Conservation (phyloP, 2,113 vertebrate genomes). For the Cavia aperea region DNA sequence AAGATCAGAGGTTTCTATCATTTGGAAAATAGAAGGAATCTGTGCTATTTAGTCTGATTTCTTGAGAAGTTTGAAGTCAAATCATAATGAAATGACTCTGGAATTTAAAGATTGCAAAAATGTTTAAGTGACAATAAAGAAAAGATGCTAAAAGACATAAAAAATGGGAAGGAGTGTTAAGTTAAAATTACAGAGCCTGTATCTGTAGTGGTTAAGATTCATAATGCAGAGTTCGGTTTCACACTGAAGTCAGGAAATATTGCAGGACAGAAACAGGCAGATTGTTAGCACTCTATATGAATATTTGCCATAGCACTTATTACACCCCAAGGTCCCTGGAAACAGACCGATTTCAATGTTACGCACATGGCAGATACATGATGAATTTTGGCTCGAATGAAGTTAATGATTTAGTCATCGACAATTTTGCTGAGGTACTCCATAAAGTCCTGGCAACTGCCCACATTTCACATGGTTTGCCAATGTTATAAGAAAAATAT, state of each 20-base stretch:
- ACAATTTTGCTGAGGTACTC: constrained; percentile 60
- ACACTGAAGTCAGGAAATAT: background rate
- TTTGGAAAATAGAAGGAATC: constrained; percentile 41
- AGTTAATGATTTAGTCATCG: constrained; percentile 50
- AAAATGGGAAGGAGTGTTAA: background rate
- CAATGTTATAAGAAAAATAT: constrained; percentile 47
- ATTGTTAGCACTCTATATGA: background rate
- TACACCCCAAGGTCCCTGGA: background rate
- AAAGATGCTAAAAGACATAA: background rate
- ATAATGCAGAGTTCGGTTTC: background rate
- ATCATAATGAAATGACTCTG: background rate
- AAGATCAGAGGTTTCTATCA: constrained; percentile 3
- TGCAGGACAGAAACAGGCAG: background rate
- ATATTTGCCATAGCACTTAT: background rate
- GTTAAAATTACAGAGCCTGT: background rate
- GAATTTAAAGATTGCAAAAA: constrained; percentile 33
- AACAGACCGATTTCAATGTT: constrained; percentile 17
- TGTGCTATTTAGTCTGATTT: background rate
- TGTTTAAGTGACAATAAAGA: background rate
- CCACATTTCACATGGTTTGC: constrained; percentile 62
- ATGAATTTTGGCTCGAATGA: constrained; percentile 56
- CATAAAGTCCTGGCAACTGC: constrained; percentile 57
- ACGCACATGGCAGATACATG: constrained; percentile 53
- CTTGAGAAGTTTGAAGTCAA: background rate
- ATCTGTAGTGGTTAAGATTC: background rate